Evolutionary conservation across 2,888 invertebrate genomes (phyloP), one percentile per base, ranked within the genome.

Genomic region (Therioaphis trifolii): DNA sequence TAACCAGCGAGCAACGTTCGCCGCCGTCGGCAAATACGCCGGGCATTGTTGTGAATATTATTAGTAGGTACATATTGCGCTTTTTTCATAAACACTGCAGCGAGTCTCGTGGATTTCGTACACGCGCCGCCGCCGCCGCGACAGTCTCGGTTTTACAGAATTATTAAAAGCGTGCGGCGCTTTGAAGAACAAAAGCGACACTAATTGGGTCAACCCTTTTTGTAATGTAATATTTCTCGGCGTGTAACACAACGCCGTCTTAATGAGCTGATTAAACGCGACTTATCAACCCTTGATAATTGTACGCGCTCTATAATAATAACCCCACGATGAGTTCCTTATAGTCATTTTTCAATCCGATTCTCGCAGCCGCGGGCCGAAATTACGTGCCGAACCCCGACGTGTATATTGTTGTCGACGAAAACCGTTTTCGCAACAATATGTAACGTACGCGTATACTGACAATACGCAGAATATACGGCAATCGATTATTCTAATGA

Each of bases 401-500:
- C 4, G 21, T 21, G 5, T 11, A 21, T 29, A 46, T 35, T 29
- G 24, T n/a, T n/a, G n/a, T n/a, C n/a, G n/a, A n/a, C n/a, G 35
- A 78, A 78, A 68, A 78, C 14, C 24, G 12, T 78, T 35, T 68
- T 76, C 14, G 18, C 52, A 35, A 78, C 35, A 77, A 66, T 68
- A 24, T 52, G 66, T 21, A 11, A 24, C 35, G 66, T 21, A 11
- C 75, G 12, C 75, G 14, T 61, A 77, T 35, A 35, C 35, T 35
- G 4, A 35, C 35, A 35, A n/a, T 7, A 35, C 35, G 7, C 7
- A 35, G 35, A 35, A 35, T 35, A 35, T 35, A 43, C 29, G 11
- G 82, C 63, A 82, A 82, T 82, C 82, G 82, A 82, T 82, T 82
- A 82, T 82, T 82, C 61, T 82, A 82, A 82, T 74, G 82, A 82